A percentile compares a stretch with the other conserved stretches of the same genome.
phyloP scores from a whole-genome alignment of 2,113 vertebrate species.

The Catharus bicknelli region DNA sequence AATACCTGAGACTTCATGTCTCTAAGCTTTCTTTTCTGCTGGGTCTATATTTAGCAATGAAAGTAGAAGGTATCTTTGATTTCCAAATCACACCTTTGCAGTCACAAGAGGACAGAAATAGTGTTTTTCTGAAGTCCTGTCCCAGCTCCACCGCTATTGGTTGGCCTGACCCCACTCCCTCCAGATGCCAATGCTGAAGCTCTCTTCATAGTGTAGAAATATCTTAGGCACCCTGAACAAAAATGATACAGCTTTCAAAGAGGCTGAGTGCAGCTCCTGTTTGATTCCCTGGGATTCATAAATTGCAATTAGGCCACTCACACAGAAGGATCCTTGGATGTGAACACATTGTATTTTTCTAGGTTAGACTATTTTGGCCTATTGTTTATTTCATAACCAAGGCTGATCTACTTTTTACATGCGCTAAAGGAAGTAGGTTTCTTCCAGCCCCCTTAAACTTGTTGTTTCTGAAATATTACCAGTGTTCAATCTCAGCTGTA shows the following conservation, averaged over 20 bases:
- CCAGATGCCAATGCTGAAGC: neutral
- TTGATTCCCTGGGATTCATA: neutral
- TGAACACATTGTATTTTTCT: neutral
- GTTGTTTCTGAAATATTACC: neutral
- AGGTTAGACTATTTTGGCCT: conserved; percentile 18
- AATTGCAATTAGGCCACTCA: conserved; percentile 11
- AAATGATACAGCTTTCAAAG: neutral
- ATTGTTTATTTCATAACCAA: conserved; percentile 19
- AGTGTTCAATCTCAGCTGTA: neutral
- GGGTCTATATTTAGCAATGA: neutral
- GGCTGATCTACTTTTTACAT: neutral
- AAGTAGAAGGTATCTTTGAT: neutral
- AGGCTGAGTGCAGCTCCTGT: neutral
- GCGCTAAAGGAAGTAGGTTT: neutral
- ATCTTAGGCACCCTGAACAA: neutral
- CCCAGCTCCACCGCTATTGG: neutral
- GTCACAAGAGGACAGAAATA: neutral
- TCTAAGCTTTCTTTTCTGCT: neutral
- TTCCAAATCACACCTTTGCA: neutral
- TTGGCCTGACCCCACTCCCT: neutral
- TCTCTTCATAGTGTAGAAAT: neutral
- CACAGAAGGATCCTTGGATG: neutral
- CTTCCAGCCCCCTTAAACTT: neutral
- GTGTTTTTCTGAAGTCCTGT: neutral
- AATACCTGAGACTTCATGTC: neutral